Evolutionary conservation across 2,888 invertebrate species (phyloP), one percentile per base, ranked within the genome.

Genomic region (Taenaris catops): DNA sequence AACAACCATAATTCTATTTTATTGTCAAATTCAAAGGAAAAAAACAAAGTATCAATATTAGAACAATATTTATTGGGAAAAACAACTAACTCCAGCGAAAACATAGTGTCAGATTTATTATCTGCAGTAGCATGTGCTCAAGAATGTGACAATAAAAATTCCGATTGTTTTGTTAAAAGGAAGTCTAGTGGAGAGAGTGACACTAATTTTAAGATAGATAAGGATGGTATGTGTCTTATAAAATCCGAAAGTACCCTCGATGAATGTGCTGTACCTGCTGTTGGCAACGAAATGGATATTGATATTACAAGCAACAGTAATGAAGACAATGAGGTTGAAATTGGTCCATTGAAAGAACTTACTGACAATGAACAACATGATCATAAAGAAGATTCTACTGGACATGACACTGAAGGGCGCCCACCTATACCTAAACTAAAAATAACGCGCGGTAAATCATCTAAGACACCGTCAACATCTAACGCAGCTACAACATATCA

Each of bases 61-160:
- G 93, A 93, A 61, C 92, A 92, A 60, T 92, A 92, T 58, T 71
- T 93, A 38, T 84, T 91, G 26, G 90, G 90, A 10, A 89, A 88
- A 55, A 86, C 70, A 50, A 49, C 69, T 20, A 81, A 63, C 49
- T 68, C 78, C 18, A 88, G 86, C 57, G 90, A 90, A 51, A 88
- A 84, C 11, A 89, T 91, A 38, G 74, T 89, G 41, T 88, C 89
- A 38, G 91, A 92, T 58, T 68, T 92, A 38, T 70, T 90, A 27
- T 88, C 89, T 1, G 89, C 91, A 1, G 87, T 91, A 11, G 86
- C 90, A 10, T 81, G 88, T 46, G 90, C 91, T n/a, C 88, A 90
- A 44, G 89, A 89, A 55, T 89, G 88, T 56, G 87, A 88, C 43
- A 89, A 88, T 44, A 91, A 90, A 60, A 74, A 46, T 48, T 61